Conservation (phyloP, 2,797 vertebrate genomes). For the Taenioides sp. region DNA sequence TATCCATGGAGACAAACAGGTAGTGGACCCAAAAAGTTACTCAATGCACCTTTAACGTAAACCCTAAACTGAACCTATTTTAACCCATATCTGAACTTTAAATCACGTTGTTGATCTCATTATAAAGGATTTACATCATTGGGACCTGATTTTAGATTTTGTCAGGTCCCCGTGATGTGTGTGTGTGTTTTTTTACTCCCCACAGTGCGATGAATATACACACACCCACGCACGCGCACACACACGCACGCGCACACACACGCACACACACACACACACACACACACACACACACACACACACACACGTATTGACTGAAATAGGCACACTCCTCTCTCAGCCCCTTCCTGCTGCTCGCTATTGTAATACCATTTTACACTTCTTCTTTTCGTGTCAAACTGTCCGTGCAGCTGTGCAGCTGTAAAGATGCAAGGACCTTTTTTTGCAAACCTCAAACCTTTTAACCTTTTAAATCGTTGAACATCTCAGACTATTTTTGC, state of each 20-base stretch:
- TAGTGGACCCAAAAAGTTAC: too few relatives aligned
- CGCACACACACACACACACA: constrained; percentile 22
- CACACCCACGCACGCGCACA: constrained; percentile 26
- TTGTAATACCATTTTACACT: constrained; percentile 64
- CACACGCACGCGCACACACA: background rate
- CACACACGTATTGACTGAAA: constrained; percentile 10
- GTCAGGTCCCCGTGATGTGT: too few relatives aligned
- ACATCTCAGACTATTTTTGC: background rate
- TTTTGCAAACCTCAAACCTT: background rate
- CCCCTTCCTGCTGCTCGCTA: constrained; percentile 65
- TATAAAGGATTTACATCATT: too few relatives aligned
- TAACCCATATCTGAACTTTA: too few relatives aligned
- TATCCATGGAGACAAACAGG: too few relatives aligned
- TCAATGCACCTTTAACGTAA: too few relatives aligned
- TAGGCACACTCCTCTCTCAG: constrained; percentile 16
- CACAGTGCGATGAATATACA: too few relatives aligned
- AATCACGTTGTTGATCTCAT: too few relatives aligned
- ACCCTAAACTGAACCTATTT: too few relatives aligned
- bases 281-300: constrained; percentile 28
- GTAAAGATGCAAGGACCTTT: constrained; percentile 32
- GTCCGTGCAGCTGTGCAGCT: constrained; percentile 42
- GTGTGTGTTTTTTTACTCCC: too few relatives aligned
- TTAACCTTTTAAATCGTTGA: background rate
- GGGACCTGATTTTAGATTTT: too few relatives aligned
- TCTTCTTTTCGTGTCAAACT: constrained; percentile 68